Evolutionary conservation across 2,113 vertebrate genomes (phyloP), one percentile per base, ranked within the genome.

Genomic region (Micronisus gabar): DNA sequence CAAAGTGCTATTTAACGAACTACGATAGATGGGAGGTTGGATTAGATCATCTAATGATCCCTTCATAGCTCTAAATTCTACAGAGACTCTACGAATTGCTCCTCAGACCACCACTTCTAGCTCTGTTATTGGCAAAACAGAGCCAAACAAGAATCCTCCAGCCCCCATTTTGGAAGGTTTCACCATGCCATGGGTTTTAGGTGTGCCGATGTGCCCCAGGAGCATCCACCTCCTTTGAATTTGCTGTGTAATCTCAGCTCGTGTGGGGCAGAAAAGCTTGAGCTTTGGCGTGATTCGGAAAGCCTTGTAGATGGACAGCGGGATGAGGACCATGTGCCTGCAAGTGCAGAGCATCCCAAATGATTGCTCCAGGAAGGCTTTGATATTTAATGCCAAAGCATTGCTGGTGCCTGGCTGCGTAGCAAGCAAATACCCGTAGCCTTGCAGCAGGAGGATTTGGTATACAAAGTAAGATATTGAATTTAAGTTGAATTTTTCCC

Each of bases 171-270:
- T 14, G 71, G 62, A 78, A 43, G 73, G 40, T 25, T 80, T 36
- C 6, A 1, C 40, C 0, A 0, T 59, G 61, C 58, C 10, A 0
- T 1, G 18, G 47, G 32, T 50, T 83, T 74, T 41, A 25, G 65
- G 66, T 30, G 47, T 22, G 90, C 38, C 12, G 1, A 3, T n/a
- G 71, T 48, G 30, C 27, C 68, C 73, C 52, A 3, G 87, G 25
- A 85, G 16, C 61, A 59, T n/a, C 74, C 38, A 2, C 72, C 58
- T 48, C 75, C 45, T 71, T 13, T 2, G 66, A 43, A 34, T 47
- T 58, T 68, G 63, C 63, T 38, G 36, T 27, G 67, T 67, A 10
- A 67, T 27, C 52, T 85, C 79, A 71, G 32, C 9, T 61, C 6
- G 1, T 47, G 47, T 34, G 32, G 72, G 41, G 38, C 67, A 10